Evolutionary conservation across 2,888 invertebrate species (phyloP).

Genomic region (Parelbella ahira): DNA sequence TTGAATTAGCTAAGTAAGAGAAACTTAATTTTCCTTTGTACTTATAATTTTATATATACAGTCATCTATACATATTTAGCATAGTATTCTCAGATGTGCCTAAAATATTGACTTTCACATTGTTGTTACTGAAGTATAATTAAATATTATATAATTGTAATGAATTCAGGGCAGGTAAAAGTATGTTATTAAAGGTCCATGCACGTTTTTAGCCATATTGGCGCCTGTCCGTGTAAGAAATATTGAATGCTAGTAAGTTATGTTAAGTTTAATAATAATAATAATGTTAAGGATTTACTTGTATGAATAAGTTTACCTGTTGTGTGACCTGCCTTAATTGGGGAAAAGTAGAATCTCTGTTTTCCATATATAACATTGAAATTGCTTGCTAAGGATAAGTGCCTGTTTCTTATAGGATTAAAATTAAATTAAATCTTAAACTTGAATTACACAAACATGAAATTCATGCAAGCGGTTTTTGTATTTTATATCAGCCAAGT

Average conservation of each 20-base stretch:
- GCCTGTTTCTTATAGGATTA: constrained; percentile 9
- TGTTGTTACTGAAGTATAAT: constrained; percentile 44
- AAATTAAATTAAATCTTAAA: constrained; percentile 4
- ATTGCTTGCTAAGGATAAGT: constrained; percentile 8
- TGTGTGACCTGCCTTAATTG: constrained; percentile 20
- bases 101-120: constrained; percentile 64
- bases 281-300: constrained; percentile 16
- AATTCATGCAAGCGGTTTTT: constrained; percentile 1
- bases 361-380: constrained; percentile 11
- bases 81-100: constrained; percentile 72
- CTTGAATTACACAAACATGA: constrained; percentile 3
- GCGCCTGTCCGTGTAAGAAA: background rate
- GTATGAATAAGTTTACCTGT: constrained; percentile 15
- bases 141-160: constrained; percentile 30
- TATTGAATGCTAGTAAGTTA: constrained; percentile 1
- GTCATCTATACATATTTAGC: constrained; percentile 46
- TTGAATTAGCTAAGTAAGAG: constrained; percentile 50
- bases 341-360: constrained; percentile 5
- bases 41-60: constrained; percentile 59
- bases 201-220: constrained; percentile 11
- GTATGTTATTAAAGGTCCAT: background rate
- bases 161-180: constrained; percentile 15
- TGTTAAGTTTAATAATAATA: constrained; percentile 14
- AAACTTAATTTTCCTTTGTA: constrained; percentile 72
- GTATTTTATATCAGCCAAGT: background rate